Base-by-base conservation (phyloP, 1,140 invertebrate genomes). In the Drosophila ironensis region DNA sequence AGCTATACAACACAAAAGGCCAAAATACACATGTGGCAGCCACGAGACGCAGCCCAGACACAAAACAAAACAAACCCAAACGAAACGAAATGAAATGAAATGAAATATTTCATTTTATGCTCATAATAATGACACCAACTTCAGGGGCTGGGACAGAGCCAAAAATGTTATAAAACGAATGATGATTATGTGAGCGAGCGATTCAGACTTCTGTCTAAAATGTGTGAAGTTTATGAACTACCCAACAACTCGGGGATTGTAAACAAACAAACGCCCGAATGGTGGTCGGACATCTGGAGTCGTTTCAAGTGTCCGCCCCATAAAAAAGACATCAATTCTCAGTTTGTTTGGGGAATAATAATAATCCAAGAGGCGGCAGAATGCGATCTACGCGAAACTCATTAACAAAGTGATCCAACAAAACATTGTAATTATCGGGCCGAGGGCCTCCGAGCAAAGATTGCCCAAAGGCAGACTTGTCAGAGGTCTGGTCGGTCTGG, bases 331-430 rank as follows among this genome's bases (percentile, higher is more conserved):
- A 84, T 84, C 70, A 84, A 86, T 84, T 86, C 30, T 37, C 60
- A 67, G 80, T 82, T 82, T 77, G 72, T 82, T 82, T 76, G 63
- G 47, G 24, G 52, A 33, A 33, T n/a, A 84, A 77, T 73, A 53
- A 80, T 64, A 51, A 53, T 57, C 60, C 67, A 35, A 59, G 51
- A 73, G 40, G 41, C 47, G 52, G 47, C 42, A 38, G 24, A 57
- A 69, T 48, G 48, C 72, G 74, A 82, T 68, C 51, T 46, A 57
- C 59, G 52, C 67, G 40, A 72, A 86, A 77, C 77, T 84, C 80
- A 84, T 84, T 84, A 84, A 86, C 78, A 84, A 84, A 84, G 82
- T 84, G 78, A 84, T 84, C 77, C 80, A 84, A 84, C 78, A 84
- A 84, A 82, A 84, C 41, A 77, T 77, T 84, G 80, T 84, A 84